phyloP scores from a whole-genome alignment of 2,888 invertebrate species.

The Lampropteryx suffumata region DNA sequence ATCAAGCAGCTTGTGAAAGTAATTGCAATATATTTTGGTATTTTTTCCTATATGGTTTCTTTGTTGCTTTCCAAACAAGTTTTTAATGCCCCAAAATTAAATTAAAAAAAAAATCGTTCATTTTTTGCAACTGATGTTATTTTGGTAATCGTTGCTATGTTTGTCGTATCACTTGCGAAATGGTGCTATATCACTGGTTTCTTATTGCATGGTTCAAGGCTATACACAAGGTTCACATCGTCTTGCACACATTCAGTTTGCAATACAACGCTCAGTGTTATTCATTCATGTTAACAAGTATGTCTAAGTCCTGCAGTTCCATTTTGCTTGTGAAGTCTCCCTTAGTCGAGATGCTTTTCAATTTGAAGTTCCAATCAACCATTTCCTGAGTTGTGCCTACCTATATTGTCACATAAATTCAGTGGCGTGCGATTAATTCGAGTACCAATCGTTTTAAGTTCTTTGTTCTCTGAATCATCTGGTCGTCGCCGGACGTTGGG shows the following conservation, averaged over 20 bases:
- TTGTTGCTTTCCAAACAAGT: slow-evolving; percentile 1
- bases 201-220: background rate
- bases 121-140: too few species aligned
- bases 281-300: too few species aligned
- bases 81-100: too few species aligned
- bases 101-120: too few species aligned
- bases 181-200: background rate
- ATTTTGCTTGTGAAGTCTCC: background rate
- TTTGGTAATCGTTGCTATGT: too few species aligned
- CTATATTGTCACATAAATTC: slow-evolving; percentile 16
- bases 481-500: slow-evolving; percentile 33
- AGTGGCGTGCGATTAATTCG: slow-evolving; percentile 15
- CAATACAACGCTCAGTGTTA: background rate
- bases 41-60: background rate
- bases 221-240: slow-evolving; percentile 1
- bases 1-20: slow-evolving; percentile 16
- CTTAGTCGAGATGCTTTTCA: slow-evolving; percentile 9
- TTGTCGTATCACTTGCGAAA: background rate
- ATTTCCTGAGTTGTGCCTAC: slow-evolving; percentile 15
- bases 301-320: background rate
- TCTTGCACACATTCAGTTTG: background rate
- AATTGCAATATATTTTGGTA: background rate
- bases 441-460: slow-evolving; percentile 22
- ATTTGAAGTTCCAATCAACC: slow-evolving; percentile 3
- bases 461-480: slow-evolving; percentile 46